These are phyloP conservation scores for Drosophila melanosoma DNA, from an alignment of 2,888 invertebrate species.

Conservation along the genomic window DNA sequence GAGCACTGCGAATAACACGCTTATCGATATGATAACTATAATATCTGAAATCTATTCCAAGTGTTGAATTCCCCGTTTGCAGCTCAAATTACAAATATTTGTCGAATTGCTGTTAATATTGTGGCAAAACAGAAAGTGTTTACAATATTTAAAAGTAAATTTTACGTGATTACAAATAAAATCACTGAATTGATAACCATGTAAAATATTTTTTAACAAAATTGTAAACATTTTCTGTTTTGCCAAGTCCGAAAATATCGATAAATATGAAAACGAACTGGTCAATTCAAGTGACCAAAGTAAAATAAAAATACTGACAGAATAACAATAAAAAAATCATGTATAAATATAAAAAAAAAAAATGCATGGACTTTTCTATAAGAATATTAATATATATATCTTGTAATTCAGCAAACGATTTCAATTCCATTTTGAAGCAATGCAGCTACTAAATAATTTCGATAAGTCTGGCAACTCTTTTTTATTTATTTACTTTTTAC, in stretches of 20 bases:
- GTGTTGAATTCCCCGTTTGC: background rate
- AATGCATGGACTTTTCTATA: background rate
- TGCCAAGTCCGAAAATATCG: background rate
- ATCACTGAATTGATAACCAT: background rate
- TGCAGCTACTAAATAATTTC: background rate
- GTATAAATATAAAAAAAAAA: background rate
- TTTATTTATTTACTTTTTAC: conserved; percentile 2
- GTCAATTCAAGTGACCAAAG: too few relatives aligned
- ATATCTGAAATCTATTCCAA: background rate
- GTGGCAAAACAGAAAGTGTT: background rate
- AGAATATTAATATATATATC: background rate
- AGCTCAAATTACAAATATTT: background rate
- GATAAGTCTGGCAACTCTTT: background rate
- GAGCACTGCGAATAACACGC: background rate
- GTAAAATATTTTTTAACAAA: background rate
- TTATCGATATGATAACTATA: background rate
- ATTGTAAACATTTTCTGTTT: background rate
- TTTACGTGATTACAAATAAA: too few relatives aligned
- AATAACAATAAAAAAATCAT: background rate
- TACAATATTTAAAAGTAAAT: too few relatives aligned
- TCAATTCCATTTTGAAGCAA: background rate
- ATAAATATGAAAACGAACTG: background rate
- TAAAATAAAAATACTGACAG: too few relatives aligned
- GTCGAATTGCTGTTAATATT: background rate
- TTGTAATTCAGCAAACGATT: background rate